Conservation (phyloP, 2,888 invertebrate genomes). For the Halictus quadricinctus region DNA sequence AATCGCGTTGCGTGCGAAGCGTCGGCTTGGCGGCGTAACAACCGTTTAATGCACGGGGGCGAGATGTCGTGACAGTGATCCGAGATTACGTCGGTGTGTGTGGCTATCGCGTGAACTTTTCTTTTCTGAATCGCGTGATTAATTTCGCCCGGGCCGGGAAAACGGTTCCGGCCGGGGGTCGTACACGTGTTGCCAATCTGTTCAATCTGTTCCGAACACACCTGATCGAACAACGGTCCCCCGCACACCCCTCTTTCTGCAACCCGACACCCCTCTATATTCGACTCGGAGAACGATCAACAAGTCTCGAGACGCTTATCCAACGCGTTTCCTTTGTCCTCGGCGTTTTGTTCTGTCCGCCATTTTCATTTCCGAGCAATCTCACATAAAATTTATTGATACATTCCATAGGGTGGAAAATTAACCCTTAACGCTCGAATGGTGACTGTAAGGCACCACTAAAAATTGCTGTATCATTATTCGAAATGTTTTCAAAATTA, state of each 20-base stretch:
- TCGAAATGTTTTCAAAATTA: too few species aligned
- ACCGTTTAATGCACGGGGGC: conserved; percentile 40
- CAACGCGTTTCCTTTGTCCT: neutral
- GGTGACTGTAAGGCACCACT: too few species aligned
- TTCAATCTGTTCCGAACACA: conserved; percentile 4
- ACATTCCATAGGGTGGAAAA: too few species aligned
- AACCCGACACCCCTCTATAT: neutral
- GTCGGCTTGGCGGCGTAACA: conserved; percentile 49
- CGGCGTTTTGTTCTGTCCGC: neutral
- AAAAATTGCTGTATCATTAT: too few species aligned
- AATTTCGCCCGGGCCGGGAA: neutral
- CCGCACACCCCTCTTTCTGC: neutral
- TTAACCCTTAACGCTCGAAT: too few species aligned
- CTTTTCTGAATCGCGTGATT: conserved; percentile 36
- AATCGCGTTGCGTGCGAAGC: conserved; percentile 60
- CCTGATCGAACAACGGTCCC: neutral
- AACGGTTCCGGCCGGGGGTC: neutral
- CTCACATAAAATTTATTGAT: too few species aligned
- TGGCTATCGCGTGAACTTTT: conserved; percentile 11
- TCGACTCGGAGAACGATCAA: neutral
- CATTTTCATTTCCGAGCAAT: too few species aligned
- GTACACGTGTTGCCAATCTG: conserved; percentile 7
- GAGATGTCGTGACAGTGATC: conserved; percentile 47
- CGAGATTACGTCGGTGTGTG: conserved; percentile 29
- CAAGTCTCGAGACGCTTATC: neutral